Base-by-base conservation (phyloP, 2,113 vertebrate genomes). In the Etheostoma spectabile region DNA sequence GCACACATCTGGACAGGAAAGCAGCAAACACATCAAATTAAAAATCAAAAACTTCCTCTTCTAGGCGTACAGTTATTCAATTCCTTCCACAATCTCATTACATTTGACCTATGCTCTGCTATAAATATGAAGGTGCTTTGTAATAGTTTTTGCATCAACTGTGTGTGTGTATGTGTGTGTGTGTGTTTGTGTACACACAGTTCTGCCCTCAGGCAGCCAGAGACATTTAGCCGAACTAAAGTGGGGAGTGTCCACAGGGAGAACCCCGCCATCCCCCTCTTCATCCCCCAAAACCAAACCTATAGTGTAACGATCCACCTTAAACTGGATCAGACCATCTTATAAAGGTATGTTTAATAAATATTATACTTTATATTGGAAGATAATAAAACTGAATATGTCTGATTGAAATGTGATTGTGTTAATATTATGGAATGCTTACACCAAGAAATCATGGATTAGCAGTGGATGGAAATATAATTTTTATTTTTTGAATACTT, bases 191-290 rank as follows among this genome's bases (percentile, higher is more conserved):
- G 72, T 53, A n/a, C n/a, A n/a, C n/a, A n/a, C 38, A 42, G 38
- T 64, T 64, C 53, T 80, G 70, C 86, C 94, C 88, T 60, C 55
- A 67, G 93, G 93, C 92, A 79, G 52, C 46, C 13, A 35, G 52
- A 70, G 88, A 93, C 92, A 94, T 91, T 91, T 90, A 60, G 81
- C 86, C 51, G 35, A 86, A 87, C 70, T 77, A 89, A 78, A 73
- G 72, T 55, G 67, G 74, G 73, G 79, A 80, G 69, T 14, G 76
- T 85, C 88, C 71, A 76, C 70, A 74, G 88, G 82, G 87, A 88
- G 77, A 88, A 82, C 72, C 68, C 80, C 27, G 11, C 65, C 77
- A 90, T 3, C 88, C 83, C 84, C 86, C 80, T 61, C 64, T 63
- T 86, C 45, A 65, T 22, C 70, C 69, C 59, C 11, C 52, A 80